These are phyloP conservation scores for Caenorhabditis panamensis DNA, from an alignment of 2,888 invertebrate species.

Conservation along the genomic window DNA sequence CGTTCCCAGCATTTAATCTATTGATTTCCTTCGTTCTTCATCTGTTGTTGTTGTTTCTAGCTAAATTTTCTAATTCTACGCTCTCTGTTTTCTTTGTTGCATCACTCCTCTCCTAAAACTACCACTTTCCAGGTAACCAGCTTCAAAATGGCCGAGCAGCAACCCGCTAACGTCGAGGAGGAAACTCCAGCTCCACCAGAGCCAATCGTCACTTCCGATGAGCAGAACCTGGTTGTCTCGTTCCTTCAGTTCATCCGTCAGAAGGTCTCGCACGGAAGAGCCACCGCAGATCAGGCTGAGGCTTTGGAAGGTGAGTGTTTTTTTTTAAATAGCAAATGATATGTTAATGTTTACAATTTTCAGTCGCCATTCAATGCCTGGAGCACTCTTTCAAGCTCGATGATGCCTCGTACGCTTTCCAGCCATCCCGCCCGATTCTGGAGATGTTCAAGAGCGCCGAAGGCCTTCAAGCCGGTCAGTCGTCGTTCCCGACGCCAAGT, in stretches of 20 bases:
- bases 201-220: conserved; percentile 61
- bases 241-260: conserved; percentile 80
- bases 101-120: background rate
- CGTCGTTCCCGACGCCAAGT: conserved; percentile 75
- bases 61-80: too few species aligned
- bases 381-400: conserved; percentile 90
- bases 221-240: conserved; percentile 77
- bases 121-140: background rate
- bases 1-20: too few species aligned
- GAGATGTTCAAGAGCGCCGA: conserved; percentile 83
- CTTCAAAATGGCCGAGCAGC: conserved; percentile 28
- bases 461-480: conserved; percentile 71
- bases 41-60: too few species aligned
- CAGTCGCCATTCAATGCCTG: conserved; percentile 91
- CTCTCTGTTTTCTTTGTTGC: background rate
- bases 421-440: conserved; percentile 82
- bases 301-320: conserved; percentile 74
- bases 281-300: conserved; percentile 76
- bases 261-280: conserved; percentile 76
- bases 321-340: background rate
- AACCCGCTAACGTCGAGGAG: conserved; percentile 8
- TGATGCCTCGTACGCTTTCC: conserved; percentile 82
- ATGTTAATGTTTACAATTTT: conserved; percentile 45
- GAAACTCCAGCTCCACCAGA: background rate
- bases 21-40: too few species aligned